A percentile compares a stretch with the other conserved stretches of the same genome.
These are phyloP conservation scores for Trogon surrucura DNA, from an alignment of 2,113 vertebrate genomes.

Conservation along the genomic window DNA sequence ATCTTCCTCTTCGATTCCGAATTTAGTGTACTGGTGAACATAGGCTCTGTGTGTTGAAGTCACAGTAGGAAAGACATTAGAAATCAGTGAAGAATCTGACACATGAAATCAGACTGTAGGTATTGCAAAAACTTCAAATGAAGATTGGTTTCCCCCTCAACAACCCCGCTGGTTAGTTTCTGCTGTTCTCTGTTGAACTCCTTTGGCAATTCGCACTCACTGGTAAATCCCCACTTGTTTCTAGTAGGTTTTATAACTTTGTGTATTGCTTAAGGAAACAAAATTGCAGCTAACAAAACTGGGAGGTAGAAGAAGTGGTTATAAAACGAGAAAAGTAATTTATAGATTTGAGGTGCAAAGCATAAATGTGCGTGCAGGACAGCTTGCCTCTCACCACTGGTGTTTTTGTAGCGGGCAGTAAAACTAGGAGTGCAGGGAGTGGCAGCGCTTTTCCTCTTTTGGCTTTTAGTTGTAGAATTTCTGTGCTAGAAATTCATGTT, in stretches of 20 bases:
- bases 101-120: not conserved
- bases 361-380: not conserved
- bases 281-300: not conserved
- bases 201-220: not conserved
- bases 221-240: not conserved
- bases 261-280: not conserved
- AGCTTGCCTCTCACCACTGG: not conserved
- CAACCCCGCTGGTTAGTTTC: not conserved
- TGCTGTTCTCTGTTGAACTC: not conserved
- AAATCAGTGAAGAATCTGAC: not conserved
- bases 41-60: constrained; percentile 84
- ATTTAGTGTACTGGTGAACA: constrained; percentile 91
- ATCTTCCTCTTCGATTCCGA: constrained; percentile 92
- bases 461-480: not conserved
- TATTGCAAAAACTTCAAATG: not conserved
- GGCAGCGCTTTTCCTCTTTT: not conserved
- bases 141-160: not conserved
- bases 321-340: not conserved
- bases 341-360: not conserved
- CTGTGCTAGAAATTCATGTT: not conserved
- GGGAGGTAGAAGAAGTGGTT: not conserved
- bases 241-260: not conserved
- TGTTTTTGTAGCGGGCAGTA: not conserved
- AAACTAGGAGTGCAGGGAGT: not conserved
- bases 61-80: not conserved